phyloP scores from a whole-genome alignment of 92 coral and sea anemone species.

The Umimayanthus chanpuru region DNA sequence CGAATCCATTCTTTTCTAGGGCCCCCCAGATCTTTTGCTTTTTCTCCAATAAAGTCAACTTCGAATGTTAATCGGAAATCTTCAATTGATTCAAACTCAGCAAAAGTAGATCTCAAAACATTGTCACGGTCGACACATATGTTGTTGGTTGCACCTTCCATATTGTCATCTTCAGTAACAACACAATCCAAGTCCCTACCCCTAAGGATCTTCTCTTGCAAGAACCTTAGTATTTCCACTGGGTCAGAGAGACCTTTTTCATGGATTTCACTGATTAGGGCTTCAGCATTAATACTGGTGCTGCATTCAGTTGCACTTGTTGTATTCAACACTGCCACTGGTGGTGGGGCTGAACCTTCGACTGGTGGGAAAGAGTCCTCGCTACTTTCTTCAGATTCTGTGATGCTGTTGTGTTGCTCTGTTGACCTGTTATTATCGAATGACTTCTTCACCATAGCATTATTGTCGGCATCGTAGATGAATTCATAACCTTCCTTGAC shows the following conservation, averaged over 20 bases:
- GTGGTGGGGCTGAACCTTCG: neutral
- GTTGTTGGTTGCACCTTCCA: slow-evolving; percentile 52
- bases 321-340: neutral
- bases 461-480: slow-evolving; percentile 32
- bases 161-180: neutral
- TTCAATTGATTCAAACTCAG: slow-evolving; percentile 28
- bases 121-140: slow-evolving; percentile 41
- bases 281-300: neutral
- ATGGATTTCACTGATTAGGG: neutral
- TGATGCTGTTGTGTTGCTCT: neutral
- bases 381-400: neutral
- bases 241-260: neutral
- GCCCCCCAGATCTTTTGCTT: slow-evolving; percentile 39
- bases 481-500: slow-evolving; percentile 49
- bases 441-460: slow-evolving; percentile 16
- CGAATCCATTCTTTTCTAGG: slow-evolving; percentile 55
- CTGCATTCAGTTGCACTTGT: neutral
- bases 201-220: slow-evolving; percentile 6
- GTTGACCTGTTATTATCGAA: neutral
- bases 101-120: slow-evolving; percentile 21
- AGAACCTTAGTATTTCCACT: slow-evolving; percentile 23
- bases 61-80: slow-evolving; percentile 16
- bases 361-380: neutral
- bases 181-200: slow-evolving; percentile 28
- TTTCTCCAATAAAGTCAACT: slow-evolving; percentile 41